These are phyloP conservation scores for Macrotus californicus DNA, from an alignment of 2,113 vertebrate genomes.

Conservation along the genomic window DNA sequence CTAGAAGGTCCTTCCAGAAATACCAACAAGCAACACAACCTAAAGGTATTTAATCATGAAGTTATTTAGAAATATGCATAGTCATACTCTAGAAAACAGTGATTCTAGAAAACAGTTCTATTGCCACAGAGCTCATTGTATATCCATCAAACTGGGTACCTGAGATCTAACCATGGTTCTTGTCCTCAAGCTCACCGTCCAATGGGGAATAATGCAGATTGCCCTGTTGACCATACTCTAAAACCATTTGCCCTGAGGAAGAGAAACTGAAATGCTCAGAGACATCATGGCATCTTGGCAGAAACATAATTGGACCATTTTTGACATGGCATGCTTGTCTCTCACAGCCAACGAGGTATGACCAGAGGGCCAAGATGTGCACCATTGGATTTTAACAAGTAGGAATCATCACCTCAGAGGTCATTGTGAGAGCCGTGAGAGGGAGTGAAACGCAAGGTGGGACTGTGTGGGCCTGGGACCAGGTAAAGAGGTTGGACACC, in stretches of 20 bases:
- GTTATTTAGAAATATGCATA: not conserved
- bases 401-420: not conserved
- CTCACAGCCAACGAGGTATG: not conserved
- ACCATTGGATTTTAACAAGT: not conserved
- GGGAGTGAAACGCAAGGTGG: not conserved
- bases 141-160: not conserved
- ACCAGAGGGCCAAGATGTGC: not conserved
- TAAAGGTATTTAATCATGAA: not conserved
- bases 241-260: not conserved
- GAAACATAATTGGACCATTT: not conserved
- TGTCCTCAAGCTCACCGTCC: not conserved
- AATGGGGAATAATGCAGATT: rapidly evolving
- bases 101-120: not conserved
- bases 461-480: not conserved
- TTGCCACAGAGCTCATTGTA: not conserved
- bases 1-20: not conserved
- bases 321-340: rapidly evolving
- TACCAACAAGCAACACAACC: not conserved
- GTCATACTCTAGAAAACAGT: not conserved
- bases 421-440: rapidly evolving
- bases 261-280: not conserved
- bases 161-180: not conserved
- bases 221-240: not conserved
- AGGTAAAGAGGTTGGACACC: not conserved
- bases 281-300: not conserved